Evolutionary conservation across 2,113 vertebrate genomes (phyloP).

Genomic region (Malaclemys terrapin): DNA sequence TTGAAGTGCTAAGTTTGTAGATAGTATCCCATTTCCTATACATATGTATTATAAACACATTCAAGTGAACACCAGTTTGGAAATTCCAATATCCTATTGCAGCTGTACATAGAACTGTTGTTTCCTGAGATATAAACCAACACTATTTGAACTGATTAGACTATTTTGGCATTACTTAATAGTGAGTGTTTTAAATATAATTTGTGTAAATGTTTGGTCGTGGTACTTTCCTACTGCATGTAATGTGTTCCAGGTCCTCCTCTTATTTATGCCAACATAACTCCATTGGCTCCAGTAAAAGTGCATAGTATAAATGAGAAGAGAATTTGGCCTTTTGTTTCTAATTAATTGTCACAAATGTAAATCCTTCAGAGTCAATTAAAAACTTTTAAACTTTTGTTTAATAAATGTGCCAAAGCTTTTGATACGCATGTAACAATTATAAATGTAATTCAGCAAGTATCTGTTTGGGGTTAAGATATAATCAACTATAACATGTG

Average conservation of each 20-base stretch:
- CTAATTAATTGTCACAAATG: slow-evolving; percentile 22
- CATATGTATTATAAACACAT: slow-evolving; percentile 64
- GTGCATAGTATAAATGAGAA: neutral
- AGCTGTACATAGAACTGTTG: slow-evolving; percentile 16
- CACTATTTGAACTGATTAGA: slow-evolving; percentile 10
- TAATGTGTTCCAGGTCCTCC: slow-evolving; percentile 39
- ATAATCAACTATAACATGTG: neutral
- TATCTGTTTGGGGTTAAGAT: slow-evolving; percentile 30
- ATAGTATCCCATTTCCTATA: slow-evolving; percentile 61
- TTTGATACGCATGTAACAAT: neutral
- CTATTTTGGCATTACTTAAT: slow-evolving; percentile 34
- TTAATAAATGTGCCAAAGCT: neutral
- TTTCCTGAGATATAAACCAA: neutral
- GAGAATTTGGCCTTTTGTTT: neutral
- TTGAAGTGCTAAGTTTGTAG: slow-evolving; percentile 53
- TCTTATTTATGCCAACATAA: neutral
- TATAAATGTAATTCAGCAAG: neutral
- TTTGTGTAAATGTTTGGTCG: slow-evolving; percentile 20
- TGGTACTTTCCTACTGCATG: neutral
- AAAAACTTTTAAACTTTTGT: slow-evolving; percentile 16
- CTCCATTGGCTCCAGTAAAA: neutral
- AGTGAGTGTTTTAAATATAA: slow-evolving; percentile 30
- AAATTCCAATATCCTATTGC: slow-evolving; percentile 8
- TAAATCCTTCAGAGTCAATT: slow-evolving; percentile 7
- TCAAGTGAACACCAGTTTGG: slow-evolving; percentile 22